Conservation (phyloP, 2,888 invertebrate species). For the Meta bourneti region DNA sequence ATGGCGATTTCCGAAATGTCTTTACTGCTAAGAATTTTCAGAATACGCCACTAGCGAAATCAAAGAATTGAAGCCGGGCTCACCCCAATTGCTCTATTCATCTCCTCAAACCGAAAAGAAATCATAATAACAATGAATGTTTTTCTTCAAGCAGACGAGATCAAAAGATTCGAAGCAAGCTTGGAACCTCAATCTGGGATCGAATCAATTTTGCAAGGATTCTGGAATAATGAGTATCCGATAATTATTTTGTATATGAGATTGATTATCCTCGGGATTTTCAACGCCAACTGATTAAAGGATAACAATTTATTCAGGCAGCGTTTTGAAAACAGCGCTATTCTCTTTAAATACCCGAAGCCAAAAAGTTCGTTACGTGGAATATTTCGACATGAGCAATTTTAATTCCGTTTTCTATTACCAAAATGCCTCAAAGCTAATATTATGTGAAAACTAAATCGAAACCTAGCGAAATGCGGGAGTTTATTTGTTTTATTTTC, state of each 20-base stretch:
- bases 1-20: background rate
- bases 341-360: background rate
- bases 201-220: background rate
- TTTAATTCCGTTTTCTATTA: background rate
- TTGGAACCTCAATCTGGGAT: background rate
- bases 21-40: background rate
- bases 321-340: background rate
- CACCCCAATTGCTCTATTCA: background rate
- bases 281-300: background rate
- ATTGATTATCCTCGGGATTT: slow-evolving; percentile 3
- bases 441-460: background rate
- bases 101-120: background rate
- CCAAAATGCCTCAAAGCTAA: background rate
- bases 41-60: background rate
- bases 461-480: background rate
- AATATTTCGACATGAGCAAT: background rate
- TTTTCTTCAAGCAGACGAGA: background rate
- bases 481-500: background rate
- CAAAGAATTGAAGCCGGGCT: background rate
- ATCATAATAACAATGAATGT: background rate
- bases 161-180: background rate
- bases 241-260: slow-evolving; percentile 11
- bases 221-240: slow-evolving; percentile 15
- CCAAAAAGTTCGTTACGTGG: background rate
- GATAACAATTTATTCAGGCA: background rate